Conservation (phyloP, 2,888 invertebrate species). For the Drosophila longiperda region DNA sequence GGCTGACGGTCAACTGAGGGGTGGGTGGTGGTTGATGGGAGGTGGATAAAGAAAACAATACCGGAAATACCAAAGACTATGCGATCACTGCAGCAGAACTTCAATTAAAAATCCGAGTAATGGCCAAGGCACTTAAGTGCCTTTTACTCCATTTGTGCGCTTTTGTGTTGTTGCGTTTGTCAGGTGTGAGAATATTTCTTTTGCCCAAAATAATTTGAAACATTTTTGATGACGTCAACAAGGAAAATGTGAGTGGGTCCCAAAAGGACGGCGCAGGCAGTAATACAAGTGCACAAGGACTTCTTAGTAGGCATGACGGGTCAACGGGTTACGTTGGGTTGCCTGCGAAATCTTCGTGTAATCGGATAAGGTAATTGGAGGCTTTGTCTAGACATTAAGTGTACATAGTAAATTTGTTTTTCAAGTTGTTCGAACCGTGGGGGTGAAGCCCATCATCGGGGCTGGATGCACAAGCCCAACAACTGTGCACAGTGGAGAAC, state of each 20-base stretch:
- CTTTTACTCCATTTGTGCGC: constrained; percentile 54
- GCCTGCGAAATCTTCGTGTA: constrained; percentile 80
- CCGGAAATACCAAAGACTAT: constrained; percentile 44
- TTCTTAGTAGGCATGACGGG: constrained; percentile 55
- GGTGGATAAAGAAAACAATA: constrained; percentile 36
- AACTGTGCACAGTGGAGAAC: constrained; percentile 51
- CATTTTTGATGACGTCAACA: constrained; percentile 66
- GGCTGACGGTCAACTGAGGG: constrained; percentile 33
- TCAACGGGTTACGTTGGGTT: constrained; percentile 58
- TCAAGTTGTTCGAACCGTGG: constrained; percentile 50
- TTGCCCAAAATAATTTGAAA: constrained; percentile 66
- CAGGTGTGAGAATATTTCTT: constrained; percentile 65
- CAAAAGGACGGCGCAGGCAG: constrained; percentile 52
- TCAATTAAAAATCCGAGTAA: constrained; percentile 79
- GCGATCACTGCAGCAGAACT: constrained; percentile 67
- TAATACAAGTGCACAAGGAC: constrained; percentile 61
- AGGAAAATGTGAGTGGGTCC: constrained; percentile 42
- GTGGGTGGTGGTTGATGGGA: not conserved
- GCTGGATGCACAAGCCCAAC: constrained; percentile 32
- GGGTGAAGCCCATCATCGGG: constrained; percentile 17
- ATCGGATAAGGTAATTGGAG: constrained; percentile 85
- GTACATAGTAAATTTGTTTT: constrained; percentile 81
- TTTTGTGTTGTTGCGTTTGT: constrained; percentile 1
- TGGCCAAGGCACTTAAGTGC: constrained; percentile 77
- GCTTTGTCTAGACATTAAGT: constrained; percentile 85